Evolutionary conservation across 2,797 vertebrate genomes (phyloP).

Genomic region (Paramormyrops hopkinsi): DNA sequence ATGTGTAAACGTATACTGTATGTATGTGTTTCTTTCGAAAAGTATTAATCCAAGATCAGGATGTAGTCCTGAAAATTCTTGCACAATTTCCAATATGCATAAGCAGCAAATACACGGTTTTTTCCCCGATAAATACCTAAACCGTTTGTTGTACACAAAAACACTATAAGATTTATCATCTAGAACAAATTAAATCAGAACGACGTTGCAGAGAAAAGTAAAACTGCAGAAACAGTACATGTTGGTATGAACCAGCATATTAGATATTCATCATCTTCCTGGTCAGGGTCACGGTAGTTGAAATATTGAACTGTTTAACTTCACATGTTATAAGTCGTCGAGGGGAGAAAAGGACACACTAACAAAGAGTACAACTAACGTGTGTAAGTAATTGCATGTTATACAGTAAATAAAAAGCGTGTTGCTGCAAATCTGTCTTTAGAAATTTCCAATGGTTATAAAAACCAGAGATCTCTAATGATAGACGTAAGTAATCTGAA

Average conservation of each 20-base stretch:
- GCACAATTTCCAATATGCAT: not conserved
- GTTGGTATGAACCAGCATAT: not conserved
- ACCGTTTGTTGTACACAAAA: not conserved
- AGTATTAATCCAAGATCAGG: not conserved
- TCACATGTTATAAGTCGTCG: not conserved
- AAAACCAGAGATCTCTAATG: not conserved
- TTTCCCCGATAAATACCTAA: not conserved
- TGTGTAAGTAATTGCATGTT: not conserved
- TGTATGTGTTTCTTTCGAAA: not conserved
- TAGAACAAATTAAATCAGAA: not conserved
- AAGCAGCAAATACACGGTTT: not conserved
- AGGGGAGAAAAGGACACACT: not conserved
- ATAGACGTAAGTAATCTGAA: not conserved
- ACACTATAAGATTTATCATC: not conserved
- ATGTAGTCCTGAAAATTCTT: not conserved
- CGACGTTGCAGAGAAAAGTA: not conserved
- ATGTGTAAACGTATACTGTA: not conserved
- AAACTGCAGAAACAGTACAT: not conserved
- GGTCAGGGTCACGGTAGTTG: not conserved
- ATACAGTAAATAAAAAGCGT: not conserved
- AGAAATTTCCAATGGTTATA: not conserved
- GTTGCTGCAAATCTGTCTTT: not conserved
- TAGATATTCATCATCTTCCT: not conserved
- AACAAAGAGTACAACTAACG: not conserved
- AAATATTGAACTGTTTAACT: not conserved